phyloP scores from a whole-genome alignment of 2,888 invertebrate genomes.

The Allolobophora icterica region DNA sequence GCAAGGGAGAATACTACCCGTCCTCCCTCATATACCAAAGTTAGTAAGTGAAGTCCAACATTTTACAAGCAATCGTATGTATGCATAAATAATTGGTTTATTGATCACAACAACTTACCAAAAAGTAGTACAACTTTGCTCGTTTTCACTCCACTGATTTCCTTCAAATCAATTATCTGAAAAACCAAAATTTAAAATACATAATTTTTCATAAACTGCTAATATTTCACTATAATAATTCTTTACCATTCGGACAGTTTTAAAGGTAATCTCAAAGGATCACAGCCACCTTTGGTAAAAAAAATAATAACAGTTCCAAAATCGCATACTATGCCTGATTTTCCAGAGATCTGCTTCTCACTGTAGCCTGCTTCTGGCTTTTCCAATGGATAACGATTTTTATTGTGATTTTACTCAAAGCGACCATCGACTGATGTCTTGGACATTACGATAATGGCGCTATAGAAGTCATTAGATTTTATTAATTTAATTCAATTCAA shows the following conservation, averaged over 20 bases:
- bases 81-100: neutral
- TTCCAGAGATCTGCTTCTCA: neutral
- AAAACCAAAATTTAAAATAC: constrained; percentile 22
- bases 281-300: neutral
- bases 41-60: neutral
- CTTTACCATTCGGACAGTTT: neutral
- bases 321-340: neutral
- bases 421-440: too few species aligned
- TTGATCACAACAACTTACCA: constrained; percentile 37
- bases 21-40: neutral
- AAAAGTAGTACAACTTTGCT: constrained; percentile 33
- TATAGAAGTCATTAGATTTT: too few species aligned
- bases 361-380: neutral
- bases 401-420: too few species aligned
- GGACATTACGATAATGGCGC: too few species aligned
- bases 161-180: constrained; percentile 53
- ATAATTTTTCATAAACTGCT: neutral
- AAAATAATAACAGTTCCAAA: neutral
- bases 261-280: neutral
- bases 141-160: constrained; percentile 42
- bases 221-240: neutral
- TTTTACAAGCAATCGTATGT: neutral
- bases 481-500: too few species aligned
- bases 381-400: too few species aligned
- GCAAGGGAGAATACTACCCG: neutral